Conservation (phyloP, 2,797 vertebrate species). For the Urocyon cinereoargenteus region DNA sequence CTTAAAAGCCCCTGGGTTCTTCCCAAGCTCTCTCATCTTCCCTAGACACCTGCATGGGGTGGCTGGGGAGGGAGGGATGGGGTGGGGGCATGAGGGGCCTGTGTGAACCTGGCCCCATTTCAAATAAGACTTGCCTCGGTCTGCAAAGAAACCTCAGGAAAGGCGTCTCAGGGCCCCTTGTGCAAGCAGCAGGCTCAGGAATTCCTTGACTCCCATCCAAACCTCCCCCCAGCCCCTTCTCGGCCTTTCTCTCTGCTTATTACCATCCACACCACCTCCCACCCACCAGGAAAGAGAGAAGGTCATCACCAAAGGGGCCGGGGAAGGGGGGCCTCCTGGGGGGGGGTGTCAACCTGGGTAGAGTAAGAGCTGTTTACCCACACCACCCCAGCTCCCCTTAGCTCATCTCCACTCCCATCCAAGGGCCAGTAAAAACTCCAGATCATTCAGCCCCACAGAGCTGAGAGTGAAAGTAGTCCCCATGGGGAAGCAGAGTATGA, state of each 20-base stretch:
- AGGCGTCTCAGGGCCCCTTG: slow-evolving; percentile 82
- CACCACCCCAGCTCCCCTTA: neutral
- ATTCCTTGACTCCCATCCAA: slow-evolving; percentile 89
- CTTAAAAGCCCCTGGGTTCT: slow-evolving; percentile 32
- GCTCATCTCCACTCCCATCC: slow-evolving; percentile 44
- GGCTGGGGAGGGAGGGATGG: neutral
- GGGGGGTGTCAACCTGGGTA: neutral
- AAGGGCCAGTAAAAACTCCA: slow-evolving; percentile 42
- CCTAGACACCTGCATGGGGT: slow-evolving; percentile 55
- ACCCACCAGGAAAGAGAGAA: slow-evolving; percentile 75
- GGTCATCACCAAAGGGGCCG: slow-evolving; percentile 72
- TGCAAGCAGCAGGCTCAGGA: slow-evolving; percentile 85
- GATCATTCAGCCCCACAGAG: neutral
- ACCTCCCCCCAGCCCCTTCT: slow-evolving; percentile 75
- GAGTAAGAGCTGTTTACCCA: slow-evolving; percentile 57
- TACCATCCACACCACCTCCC: slow-evolving; percentile 80
- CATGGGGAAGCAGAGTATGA: neutral
- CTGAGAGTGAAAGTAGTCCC: neutral
- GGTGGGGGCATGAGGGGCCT: neutral
- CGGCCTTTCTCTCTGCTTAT: slow-evolving; percentile 77
- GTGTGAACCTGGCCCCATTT: slow-evolving; percentile 69
- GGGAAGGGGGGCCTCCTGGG: slow-evolving; percentile 7
- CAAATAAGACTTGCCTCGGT: slow-evolving; percentile 67
- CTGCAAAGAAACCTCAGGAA: slow-evolving; percentile 78
- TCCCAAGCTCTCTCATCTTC: slow-evolving; percentile 15